Conservation (phyloP, 2,797 vertebrate species). For the Aldrovandia affinis region DNA sequence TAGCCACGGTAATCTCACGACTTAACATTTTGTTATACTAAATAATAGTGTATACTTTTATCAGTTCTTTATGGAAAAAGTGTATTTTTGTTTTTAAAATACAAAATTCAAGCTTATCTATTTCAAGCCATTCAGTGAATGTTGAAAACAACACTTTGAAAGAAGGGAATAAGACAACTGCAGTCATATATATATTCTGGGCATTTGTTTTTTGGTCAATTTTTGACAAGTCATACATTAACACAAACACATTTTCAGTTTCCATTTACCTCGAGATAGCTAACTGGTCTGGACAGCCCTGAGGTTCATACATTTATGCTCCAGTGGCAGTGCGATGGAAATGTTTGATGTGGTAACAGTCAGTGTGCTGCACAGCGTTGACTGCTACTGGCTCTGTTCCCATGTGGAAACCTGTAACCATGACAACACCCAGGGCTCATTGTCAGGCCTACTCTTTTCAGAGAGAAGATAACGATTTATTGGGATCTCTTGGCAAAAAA, state of each 20-base stretch:
- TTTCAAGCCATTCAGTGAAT: not conserved
- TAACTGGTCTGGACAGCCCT: not conserved
- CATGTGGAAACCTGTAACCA: constrained; percentile 57
- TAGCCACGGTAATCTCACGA: not conserved
- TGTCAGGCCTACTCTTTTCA: constrained; percentile 30
- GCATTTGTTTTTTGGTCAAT: not conserved
- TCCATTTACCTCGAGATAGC: not conserved
- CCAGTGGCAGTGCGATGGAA: not conserved
- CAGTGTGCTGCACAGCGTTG: constrained; percentile 22
- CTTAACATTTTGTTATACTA: not conserved
- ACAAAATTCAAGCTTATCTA: not conserved
- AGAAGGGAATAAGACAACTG: not conserved
- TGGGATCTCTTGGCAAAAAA: not conserved
- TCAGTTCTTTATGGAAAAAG: no score
- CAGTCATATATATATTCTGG: not conserved
- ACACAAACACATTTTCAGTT: not conserved
- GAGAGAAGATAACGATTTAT: constrained; percentile 11
- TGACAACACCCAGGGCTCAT: constrained; percentile 42
- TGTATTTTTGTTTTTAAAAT: not conserved
- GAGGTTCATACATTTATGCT: not conserved
- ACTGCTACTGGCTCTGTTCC: constrained; percentile 35
- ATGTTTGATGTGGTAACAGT: not conserved
- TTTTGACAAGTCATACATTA: not conserved
- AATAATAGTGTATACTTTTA: not conserved
- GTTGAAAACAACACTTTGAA: not conserved